Percentiles rank a stretch among this genome's conserved stretches.
These are phyloP conservation scores for Nyctereutes procyonoides DNA, from an alignment of 2,113 vertebrate species.

Conservation along the genomic window DNA sequence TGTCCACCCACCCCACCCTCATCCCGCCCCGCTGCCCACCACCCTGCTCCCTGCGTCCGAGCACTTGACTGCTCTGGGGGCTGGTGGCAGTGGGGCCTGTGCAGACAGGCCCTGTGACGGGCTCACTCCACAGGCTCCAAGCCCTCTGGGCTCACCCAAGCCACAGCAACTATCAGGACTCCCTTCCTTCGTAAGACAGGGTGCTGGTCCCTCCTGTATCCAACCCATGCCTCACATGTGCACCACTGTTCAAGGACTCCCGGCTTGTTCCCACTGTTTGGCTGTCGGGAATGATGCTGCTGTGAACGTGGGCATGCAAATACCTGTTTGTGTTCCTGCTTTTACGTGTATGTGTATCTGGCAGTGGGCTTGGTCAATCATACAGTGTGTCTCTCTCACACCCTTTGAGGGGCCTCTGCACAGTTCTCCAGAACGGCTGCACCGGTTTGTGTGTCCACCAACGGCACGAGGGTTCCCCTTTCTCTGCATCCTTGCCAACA, in stretches of 20 bases:
- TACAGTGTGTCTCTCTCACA: neutral
- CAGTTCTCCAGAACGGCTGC: neutral
- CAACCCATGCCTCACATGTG: neutral
- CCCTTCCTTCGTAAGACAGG: neutral
- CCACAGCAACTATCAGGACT: neutral
- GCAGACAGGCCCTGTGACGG: neutral
- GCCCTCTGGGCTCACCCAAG: neutral
- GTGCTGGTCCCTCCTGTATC: neutral
- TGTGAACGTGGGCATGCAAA: neutral
- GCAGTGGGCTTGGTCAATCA: slow-evolving; percentile 7
- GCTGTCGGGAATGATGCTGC: neutral
- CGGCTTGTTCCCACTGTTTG: neutral
- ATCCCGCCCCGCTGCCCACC: neutral
- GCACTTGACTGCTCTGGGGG: neutral
- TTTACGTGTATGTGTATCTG: neutral
- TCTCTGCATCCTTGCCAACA: neutral
- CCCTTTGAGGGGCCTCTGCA: neutral
- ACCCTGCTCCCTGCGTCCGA: neutral
- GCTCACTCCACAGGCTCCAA: neutral
- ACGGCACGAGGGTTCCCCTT: neutral
- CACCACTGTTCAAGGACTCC: neutral
- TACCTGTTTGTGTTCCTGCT: neutral
- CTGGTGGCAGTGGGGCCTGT: no score
- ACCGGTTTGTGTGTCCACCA: neutral
- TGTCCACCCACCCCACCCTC: neutral